phyloP scores from a whole-genome alignment of 2,888 invertebrate genomes.

The Horisme vitalbata region DNA sequence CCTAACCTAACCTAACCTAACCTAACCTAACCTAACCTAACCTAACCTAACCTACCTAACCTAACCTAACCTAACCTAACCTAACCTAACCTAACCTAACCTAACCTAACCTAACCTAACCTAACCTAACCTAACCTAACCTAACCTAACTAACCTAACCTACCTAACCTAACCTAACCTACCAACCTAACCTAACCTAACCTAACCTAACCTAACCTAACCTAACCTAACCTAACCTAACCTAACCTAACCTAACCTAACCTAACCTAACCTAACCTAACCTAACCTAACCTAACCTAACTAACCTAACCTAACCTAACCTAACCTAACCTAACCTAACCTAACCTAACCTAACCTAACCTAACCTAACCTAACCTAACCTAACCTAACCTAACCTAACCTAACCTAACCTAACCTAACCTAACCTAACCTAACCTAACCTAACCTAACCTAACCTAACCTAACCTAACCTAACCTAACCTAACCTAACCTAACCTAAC shows the following conservation, averaged over 20 bases:
- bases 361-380: conserved; percentile 37
- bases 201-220: conserved; percentile 29
- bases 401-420: conserved; percentile 34
- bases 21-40: conserved; percentile 23
- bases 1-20: conserved; percentile 25
- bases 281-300: conserved; percentile 37
- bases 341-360: conserved; percentile 37
- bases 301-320: conserved; percentile 33
- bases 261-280: conserved; percentile 38
- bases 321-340: conserved; percentile 34
- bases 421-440: conserved; percentile 22
- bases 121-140: conserved; percentile 30
- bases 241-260: conserved; percentile 29
- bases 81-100: conserved; percentile 28
- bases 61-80: conserved; percentile 27
- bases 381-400: conserved; percentile 35
- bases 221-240: conserved; percentile 31
- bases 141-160: conserved; percentile 30
- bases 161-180: conserved; percentile 32
- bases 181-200: conserved; percentile 26
- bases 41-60: conserved; percentile 32
- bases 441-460: conserved; percentile 25
- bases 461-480: conserved; percentile 27
- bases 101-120: conserved; percentile 30
- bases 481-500: conserved; percentile 29